phyloP scores from a whole-genome alignment of 2,888 invertebrate genomes.

The Crossocerus cetratus region DNA sequence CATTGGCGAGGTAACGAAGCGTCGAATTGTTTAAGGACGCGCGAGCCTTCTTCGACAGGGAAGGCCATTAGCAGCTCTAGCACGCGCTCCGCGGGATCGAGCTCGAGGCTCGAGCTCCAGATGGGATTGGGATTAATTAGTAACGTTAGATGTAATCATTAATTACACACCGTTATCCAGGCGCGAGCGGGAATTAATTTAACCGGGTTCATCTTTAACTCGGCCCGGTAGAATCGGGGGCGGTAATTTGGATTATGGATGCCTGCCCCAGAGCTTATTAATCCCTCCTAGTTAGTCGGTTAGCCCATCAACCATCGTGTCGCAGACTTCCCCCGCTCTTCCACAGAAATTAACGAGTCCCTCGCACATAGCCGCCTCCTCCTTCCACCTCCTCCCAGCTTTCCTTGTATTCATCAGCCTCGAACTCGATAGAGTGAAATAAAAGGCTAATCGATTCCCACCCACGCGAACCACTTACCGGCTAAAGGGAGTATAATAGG shows the following conservation, averaged over 20 bases:
- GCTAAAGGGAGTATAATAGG: too few species aligned
- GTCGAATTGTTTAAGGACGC: too few species aligned
- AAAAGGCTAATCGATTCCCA: neutral
- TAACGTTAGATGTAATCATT: constrained; percentile 64
- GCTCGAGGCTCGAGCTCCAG: neutral
- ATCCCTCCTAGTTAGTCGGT: constrained; percentile 44
- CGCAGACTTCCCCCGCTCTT: constrained; percentile 21
- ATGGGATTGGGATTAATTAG: constrained; percentile 45
- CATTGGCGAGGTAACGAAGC: too few species aligned
- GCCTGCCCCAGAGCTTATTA: constrained; percentile 45
- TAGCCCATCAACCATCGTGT: constrained; percentile 31
- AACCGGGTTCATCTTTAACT: constrained; percentile 53
- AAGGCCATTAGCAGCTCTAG: too few species aligned
- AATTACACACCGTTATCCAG: constrained; percentile 56
- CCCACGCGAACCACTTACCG: neutral
- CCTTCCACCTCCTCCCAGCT: too few species aligned
- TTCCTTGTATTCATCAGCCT: neutral
- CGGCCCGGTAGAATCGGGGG: constrained; percentile 35
- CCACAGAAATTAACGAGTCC: constrained; percentile 24
- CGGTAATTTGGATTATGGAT: constrained; percentile 51
- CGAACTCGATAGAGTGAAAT: neutral
- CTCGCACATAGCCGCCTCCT: neutral
- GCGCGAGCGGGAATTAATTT: constrained; percentile 56
- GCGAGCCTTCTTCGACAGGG: too few species aligned
- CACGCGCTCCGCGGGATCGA: neutral